Evolutionary conservation across 1,140 invertebrate species (phyloP).

Genomic region (Drosophila navojoa): DNA sequence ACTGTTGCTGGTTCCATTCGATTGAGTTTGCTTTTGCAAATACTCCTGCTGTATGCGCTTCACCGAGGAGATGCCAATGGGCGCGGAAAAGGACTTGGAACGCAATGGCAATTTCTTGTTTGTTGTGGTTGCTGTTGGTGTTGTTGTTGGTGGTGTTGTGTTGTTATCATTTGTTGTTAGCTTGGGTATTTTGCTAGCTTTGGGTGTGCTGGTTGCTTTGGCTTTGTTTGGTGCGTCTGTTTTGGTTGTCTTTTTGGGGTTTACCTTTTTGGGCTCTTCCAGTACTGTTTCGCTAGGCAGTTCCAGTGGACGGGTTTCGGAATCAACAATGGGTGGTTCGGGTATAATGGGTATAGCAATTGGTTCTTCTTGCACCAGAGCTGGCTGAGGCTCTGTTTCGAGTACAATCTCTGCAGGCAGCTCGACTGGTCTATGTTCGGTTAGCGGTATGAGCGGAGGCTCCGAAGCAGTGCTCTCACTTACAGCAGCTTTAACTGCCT

Average conservation of each 20-base stretch:
- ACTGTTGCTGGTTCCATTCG: slow-evolving; percentile 39
- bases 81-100: slow-evolving; percentile 79
- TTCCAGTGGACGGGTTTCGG: slow-evolving; percentile 85
- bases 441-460: neutral
- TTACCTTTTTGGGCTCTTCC: slow-evolving; percentile 71
- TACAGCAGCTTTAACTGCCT: neutral
- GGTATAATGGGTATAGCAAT: slow-evolving; percentile 48
- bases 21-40: slow-evolving; percentile 83
- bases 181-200: slow-evolving; percentile 81
- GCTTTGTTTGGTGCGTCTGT: slow-evolving; percentile 21
- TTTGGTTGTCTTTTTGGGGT: slow-evolving; percentile 22
- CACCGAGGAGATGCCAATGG: slow-evolving; percentile 83
- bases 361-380: slow-evolving; percentile 13
- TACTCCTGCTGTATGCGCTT: slow-evolving; percentile 85
- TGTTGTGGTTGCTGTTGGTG: slow-evolving; percentile 17
- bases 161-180: slow-evolving; percentile 54
- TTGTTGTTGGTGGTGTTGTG: slow-evolving; percentile 11
- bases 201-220: slow-evolving; percentile 30
- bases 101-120: slow-evolving; percentile 64
- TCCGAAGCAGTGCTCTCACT: neutral
- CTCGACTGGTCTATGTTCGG: slow-evolving; percentile 84
- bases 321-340: slow-evolving; percentile 65
- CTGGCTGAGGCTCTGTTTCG: neutral
- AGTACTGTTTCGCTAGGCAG: slow-evolving; percentile 67
- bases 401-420: slow-evolving; percentile 48